Percentiles rank a stretch among this genome's conserved stretches.
These are phyloP conservation scores for Cyrtonyx montezumae DNA, from an alignment of 2,113 vertebrate species.

Conservation along the genomic window DNA sequence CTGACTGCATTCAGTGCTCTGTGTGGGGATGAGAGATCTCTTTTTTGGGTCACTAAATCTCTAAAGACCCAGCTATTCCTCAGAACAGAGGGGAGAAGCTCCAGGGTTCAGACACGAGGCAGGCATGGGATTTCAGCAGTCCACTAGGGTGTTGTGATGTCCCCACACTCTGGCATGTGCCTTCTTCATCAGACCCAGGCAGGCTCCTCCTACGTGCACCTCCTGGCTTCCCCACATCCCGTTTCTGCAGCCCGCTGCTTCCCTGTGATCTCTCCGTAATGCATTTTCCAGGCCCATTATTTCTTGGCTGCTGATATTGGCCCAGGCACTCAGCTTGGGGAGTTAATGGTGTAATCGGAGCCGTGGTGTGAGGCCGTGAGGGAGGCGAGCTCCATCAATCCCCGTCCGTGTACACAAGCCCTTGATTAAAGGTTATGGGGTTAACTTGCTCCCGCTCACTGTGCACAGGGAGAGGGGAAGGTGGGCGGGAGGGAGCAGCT, in stretches of 20 bases:
- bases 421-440: background rate
- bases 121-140: background rate
- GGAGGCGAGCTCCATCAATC: conserved; percentile 30
- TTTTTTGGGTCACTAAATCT: background rate
- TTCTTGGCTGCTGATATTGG: background rate
- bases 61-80: background rate
- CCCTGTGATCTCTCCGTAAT: background rate
- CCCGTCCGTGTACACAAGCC: background rate
- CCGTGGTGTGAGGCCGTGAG: background rate
- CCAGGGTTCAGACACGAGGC: rapidly evolving
- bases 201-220: background rate
- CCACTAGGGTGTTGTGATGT: rapidly evolving
- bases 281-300: background rate
- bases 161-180: background rate
- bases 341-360: conserved; percentile 17
- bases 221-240: background rate
- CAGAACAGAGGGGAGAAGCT: background rate
- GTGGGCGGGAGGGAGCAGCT: background rate
- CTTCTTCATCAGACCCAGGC: background rate
- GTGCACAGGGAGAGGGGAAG: background rate
- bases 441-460: background rate
- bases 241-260: background rate
- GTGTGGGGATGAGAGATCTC: background rate
- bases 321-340: background rate
- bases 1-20: background rate